Base-by-base conservation (phyloP, 2,888 invertebrate genomes). In the Ecdyonurus torrentis region DNA sequence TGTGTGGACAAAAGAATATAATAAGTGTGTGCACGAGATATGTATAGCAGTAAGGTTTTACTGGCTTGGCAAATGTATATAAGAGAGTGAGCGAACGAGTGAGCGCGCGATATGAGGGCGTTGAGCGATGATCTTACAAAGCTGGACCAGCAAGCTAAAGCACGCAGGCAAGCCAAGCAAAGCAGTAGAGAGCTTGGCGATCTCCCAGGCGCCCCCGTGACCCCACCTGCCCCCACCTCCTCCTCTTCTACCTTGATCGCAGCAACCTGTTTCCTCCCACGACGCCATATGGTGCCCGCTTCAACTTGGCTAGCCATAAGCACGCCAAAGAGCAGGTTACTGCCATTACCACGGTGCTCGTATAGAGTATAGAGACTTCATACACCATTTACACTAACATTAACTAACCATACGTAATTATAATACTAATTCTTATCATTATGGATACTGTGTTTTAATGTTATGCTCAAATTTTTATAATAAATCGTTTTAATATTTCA, bases 251-350 rank as follows among this genome's bases (percentile, higher is more conserved):
- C 50, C 50, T n/a, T 22, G 7, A 20, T 22, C 55, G 7, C 19
- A 20, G 55, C 55, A 55, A 55, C 55, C 55, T 55, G 55, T 55
- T 55, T 55, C 55, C 55, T 55, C 55, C 55, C 55, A 55, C 55
- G 22, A 55, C 55, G 55, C 55, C 55, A 55, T 55, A 55, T 55
- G 55, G 55, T 20, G 55, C 55, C 7, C 55, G 55, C 5, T n/a
- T n/a, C 19, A 37, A 37, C 37, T 37, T 15, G 37, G 37, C 37
- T 5, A 37, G 37, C 15, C 37, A 37, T 15, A 37, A 37, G 15
- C 37, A 37, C 37, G 37, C 37, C 15, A 37, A 5, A 37, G 5
- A 37, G 37, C 37, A 37, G 37, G 37, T 37, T 37, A 37, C 37
- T 37, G 5, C 37, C 7, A n/a, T n/a, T n/a, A n/a, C n/a, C n/a